Evolutionary conservation across 2,888 invertebrate species (phyloP).

Genomic region (Exocentrus adspersus): DNA sequence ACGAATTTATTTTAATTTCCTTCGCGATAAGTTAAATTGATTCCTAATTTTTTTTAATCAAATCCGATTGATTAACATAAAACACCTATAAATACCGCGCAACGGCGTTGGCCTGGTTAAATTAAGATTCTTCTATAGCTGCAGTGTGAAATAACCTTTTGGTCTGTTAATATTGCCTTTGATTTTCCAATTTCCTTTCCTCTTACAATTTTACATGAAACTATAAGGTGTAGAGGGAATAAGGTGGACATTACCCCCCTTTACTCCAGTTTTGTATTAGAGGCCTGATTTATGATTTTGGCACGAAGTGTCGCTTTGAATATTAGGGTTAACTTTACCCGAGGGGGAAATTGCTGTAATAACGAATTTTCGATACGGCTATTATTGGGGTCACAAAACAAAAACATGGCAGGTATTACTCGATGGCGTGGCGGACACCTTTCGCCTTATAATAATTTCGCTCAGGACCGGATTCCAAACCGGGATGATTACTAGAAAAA

Average conservation of each 20-base stretch:
- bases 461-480: slow-evolving; percentile 23
- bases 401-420: slow-evolving; percentile 5
- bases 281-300: background rate
- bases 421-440: slow-evolving; percentile 23
- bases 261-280: slow-evolving; percentile 1
- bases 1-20: too few relatives aligned
- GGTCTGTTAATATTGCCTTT: background rate
- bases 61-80: too few relatives aligned
- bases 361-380: slow-evolving; percentile 28
- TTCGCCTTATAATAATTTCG: slow-evolving; percentile 2
- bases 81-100: too few relatives aligned
- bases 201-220: background rate
- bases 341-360: slow-evolving; percentile 23
- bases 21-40: too few relatives aligned
- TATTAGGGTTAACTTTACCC: background rate
- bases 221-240: background rate
- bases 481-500: too few relatives aligned
- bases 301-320: slow-evolving; percentile 11
- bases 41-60: too few relatives aligned
- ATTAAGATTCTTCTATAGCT: too few relatives aligned
- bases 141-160: too few relatives aligned
- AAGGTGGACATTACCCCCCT: too few relatives aligned
- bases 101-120: too few relatives aligned
- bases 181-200: background rate
- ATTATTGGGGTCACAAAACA: slow-evolving; percentile 34